phyloP scores from a whole-genome alignment of 2,113 vertebrate species.

The Cephalophus harveyi region DNA sequence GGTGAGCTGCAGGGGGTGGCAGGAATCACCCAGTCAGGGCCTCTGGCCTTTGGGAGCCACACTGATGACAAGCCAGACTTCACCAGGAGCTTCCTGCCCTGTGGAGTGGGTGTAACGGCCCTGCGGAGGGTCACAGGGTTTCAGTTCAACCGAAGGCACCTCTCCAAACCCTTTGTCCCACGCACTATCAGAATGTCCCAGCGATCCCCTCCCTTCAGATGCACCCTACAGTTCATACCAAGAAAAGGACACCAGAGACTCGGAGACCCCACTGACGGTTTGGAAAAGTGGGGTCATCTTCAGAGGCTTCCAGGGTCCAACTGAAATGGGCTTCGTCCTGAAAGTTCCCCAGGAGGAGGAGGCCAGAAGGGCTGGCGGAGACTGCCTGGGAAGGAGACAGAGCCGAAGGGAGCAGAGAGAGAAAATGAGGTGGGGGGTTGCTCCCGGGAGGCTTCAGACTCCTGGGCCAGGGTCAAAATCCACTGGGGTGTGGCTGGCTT shows the following conservation, averaged over 20 bases:
- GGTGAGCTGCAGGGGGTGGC: background rate
- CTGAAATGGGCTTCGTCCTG: background rate
- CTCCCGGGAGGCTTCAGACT: background rate
- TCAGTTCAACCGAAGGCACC: background rate
- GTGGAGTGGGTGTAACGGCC: background rate
- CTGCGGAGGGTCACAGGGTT: background rate
- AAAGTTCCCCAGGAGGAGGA: background rate
- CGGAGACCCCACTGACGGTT: background rate
- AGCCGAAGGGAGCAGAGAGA: background rate
- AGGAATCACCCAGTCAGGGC: background rate
- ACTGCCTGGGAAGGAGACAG: background rate
- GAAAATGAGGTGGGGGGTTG: background rate
- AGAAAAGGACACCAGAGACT: background rate
- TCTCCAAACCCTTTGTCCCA: constrained; percentile 26
- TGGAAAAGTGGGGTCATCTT: constrained; percentile 9
- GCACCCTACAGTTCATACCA: background rate
- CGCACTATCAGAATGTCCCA: background rate
- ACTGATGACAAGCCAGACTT: background rate
- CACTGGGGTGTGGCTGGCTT: background rate
- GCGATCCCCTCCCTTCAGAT: background rate
- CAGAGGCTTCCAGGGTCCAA: background rate
- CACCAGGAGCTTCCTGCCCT: background rate
- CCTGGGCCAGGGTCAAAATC: background rate
- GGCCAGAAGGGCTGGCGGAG: background rate
- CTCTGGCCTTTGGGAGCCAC: background rate